Percentiles rank a stretch among this genome's conserved stretches.
These are phyloP conservation scores for Montipora sp. DNA, from an alignment of 64 coral and sea anemone genomes.

Conservation along the genomic window DNA sequence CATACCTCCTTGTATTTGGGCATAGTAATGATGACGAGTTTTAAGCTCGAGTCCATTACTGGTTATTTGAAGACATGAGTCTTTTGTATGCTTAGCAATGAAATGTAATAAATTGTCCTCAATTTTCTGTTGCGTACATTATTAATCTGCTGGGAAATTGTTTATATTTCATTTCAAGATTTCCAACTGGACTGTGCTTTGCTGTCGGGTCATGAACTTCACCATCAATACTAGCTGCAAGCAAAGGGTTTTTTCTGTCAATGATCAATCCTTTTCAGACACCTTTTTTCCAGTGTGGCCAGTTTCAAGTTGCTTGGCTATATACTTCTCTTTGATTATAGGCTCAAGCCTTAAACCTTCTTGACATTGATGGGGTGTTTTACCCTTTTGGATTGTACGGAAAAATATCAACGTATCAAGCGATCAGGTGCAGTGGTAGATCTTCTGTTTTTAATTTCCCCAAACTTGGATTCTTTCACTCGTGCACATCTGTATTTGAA, in stretches of 20 bases:
- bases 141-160: neutral
- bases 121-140: neutral
- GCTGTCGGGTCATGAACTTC: conserved; percentile 1
- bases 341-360: conserved; percentile 46
- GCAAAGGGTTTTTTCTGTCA: no score
- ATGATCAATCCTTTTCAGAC: no score
- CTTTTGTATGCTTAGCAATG: neutral
- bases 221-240: neutral
- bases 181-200: conserved; percentile 12
- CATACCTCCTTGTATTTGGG: conserved; percentile 17
- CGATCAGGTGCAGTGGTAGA: no score
- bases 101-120: no score
- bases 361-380: conserved; percentile 31
- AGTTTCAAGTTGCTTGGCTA: no score
- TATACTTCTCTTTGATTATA: neutral
- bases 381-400: conserved; percentile 28
- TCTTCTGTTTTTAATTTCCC: no score
- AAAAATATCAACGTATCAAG: conserved; percentile 1
- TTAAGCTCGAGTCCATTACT: conserved; percentile 1
- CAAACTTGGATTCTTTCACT: no score
- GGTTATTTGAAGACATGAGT: conserved; percentile 56
- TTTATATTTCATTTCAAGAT: conserved; percentile 11
- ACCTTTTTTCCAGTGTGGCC: no score
- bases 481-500: no score
- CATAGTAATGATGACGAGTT: conserved; percentile 41